phyloP scores from a whole-genome alignment of 2,888 invertebrate genomes.

The Scelioninae gen. 1 region DNA sequence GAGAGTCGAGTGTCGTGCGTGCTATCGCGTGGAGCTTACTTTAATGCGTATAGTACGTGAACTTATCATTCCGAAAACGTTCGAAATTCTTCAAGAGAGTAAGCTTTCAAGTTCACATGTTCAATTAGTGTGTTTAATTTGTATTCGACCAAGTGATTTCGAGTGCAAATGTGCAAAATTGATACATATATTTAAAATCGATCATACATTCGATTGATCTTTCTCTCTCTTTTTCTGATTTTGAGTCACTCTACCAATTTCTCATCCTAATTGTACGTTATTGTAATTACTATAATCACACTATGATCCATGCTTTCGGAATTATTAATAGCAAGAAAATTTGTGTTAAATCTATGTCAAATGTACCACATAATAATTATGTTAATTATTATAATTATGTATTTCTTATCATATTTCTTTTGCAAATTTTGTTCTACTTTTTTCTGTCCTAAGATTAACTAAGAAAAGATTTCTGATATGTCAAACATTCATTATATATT shows the following conservation, averaged over 20 bases:
- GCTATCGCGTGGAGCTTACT: conserved; percentile 75
- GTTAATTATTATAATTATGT: too few species aligned
- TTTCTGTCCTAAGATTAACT: neutral
- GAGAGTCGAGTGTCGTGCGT: conserved; percentile 77
- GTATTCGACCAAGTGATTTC: neutral
- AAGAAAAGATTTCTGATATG: neutral
- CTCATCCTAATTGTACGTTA: too few species aligned
- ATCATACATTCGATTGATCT: neutral
- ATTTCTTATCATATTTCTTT: neutral
- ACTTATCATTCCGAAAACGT: conserved; percentile 69
- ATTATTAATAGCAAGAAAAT: too few species aligned
- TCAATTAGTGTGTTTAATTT: conserved; percentile 2
- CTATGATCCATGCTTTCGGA: too few species aligned
- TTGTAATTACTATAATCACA: too few species aligned
- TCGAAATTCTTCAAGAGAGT: neutral
- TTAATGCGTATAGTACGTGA: conserved; percentile 72
- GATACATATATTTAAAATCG: neutral
- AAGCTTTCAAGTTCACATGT: conserved; percentile 8
- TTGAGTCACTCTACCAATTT: too few species aligned
- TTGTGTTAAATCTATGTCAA: too few species aligned
- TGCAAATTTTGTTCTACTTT: neutral
- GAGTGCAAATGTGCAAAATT: neutral
- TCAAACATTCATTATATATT: conserved; percentile 1
- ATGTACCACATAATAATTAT: too few species aligned
- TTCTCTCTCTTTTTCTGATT: too few species aligned